phyloP scores from a whole-genome alignment of 2,113 vertebrate species.

The Panthera uncia region DNA sequence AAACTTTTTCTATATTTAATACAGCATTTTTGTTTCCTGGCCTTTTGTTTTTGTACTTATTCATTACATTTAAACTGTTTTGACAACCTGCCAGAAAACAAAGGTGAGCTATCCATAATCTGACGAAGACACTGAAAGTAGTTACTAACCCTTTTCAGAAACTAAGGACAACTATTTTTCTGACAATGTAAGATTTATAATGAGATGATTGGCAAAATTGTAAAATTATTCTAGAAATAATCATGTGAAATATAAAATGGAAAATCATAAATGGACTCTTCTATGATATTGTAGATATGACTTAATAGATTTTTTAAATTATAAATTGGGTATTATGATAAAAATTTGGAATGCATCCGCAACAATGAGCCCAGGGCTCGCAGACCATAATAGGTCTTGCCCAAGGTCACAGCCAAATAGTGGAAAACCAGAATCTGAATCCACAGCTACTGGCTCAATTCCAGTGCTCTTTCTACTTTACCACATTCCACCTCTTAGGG shows the following conservation, averaged over 20 bases:
- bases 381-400: not conserved
- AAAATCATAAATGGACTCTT: not conserved
- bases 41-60: not conserved
- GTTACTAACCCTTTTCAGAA: not conserved
- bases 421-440: not conserved
- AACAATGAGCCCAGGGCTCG: not conserved
- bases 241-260: not conserved
- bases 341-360: not conserved
- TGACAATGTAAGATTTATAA: not conserved
- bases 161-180: not conserved
- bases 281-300: not conserved
- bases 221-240: conserved; percentile 3
- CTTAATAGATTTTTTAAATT: not conserved
- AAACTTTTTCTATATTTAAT: not conserved
- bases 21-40: not conserved
- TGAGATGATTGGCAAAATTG: conserved; percentile 6
- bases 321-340: not conserved
- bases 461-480: not conserved
- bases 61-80: not conserved
- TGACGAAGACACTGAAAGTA: not conserved
- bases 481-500: not conserved
- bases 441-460: not conserved
- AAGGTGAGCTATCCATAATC: not conserved
- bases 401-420: not conserved
- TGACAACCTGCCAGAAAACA: not conserved